A percentile compares a stretch with the other conserved stretches of the same genome.
Evolutionary conservation across 1,140 invertebrate species (phyloP).

Genomic region (Spodoptera frugiperda): DNA sequence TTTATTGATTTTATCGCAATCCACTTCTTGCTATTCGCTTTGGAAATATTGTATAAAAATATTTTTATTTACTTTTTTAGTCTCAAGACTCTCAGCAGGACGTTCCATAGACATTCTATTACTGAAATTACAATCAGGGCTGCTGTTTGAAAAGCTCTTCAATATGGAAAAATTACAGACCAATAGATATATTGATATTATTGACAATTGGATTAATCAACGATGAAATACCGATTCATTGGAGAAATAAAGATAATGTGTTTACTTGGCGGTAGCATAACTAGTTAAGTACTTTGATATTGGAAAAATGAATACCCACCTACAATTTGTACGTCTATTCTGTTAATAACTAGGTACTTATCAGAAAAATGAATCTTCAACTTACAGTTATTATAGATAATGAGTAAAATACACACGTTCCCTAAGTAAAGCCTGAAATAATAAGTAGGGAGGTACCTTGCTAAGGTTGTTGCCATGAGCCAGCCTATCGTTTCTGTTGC

Average conservation of each 20-base stretch:
- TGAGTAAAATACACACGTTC: no score
- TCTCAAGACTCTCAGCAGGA: conserved; percentile 4
- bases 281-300: no score
- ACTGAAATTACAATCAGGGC: neutral
- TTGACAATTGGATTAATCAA: conserved; percentile 23
- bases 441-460: no score
- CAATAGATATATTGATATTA: conserved; percentile 11
- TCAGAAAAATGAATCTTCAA: no score
- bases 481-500: no score
- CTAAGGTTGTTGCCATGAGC: no score
- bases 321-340: no score
- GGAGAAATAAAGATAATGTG: conserved; percentile 15
- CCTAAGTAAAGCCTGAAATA: no score
- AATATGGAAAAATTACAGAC: conserved; percentile 2
- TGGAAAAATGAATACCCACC: no score
- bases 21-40: conserved; percentile 20
- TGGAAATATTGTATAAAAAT: conserved; percentile 16
- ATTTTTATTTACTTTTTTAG: conserved; percentile 4
- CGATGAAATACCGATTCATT: conserved; percentile 8
- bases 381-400: no score
- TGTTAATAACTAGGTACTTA: no score
- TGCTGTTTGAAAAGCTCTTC: neutral
- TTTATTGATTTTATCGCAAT: conserved; percentile 23
- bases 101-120: conserved; percentile 1
- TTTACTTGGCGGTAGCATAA: neutral